Conservation (phyloP, 2,888 invertebrate genomes). For the Dioctria rufipes region DNA sequence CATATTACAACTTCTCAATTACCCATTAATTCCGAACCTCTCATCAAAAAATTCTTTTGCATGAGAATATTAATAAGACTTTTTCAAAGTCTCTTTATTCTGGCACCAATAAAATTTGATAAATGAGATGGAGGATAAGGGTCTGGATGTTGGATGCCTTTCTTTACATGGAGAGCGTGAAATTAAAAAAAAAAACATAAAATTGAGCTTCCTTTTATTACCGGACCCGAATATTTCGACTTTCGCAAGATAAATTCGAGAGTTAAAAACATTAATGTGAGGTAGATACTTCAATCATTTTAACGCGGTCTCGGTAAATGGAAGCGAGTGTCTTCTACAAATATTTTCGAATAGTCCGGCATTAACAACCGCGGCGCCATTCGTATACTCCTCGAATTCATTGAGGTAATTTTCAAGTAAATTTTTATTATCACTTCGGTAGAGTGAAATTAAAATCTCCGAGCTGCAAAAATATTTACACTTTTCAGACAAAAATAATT, state of each 20-base stretch:
- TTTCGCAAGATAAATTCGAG: neutral
- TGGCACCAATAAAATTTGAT: no score
- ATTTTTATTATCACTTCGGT: neutral
- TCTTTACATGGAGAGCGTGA: no score
- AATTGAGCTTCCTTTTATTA: neutral
- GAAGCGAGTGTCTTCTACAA: neutral
- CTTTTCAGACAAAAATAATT: conserved; percentile 3
- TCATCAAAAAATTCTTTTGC: no score
- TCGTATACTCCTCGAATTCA: neutral
- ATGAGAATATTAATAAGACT: no score
- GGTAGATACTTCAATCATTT: neutral
- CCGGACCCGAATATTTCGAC: neutral
- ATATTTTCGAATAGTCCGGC: neutral
- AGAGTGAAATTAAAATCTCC: neutral
- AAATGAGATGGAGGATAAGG: no score
- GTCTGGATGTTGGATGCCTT: no score
- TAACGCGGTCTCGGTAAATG: neutral
- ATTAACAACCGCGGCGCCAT: neutral
- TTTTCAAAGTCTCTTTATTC: no score
- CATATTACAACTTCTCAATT: no score
- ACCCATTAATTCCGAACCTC: no score
- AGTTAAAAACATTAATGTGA: neutral
- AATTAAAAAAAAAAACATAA: no score
- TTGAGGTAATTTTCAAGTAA: neutral
- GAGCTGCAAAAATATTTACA: neutral